Evolutionary conservation across 2,888 invertebrate genomes (phyloP).

Genomic region (Syritta pipiens): DNA sequence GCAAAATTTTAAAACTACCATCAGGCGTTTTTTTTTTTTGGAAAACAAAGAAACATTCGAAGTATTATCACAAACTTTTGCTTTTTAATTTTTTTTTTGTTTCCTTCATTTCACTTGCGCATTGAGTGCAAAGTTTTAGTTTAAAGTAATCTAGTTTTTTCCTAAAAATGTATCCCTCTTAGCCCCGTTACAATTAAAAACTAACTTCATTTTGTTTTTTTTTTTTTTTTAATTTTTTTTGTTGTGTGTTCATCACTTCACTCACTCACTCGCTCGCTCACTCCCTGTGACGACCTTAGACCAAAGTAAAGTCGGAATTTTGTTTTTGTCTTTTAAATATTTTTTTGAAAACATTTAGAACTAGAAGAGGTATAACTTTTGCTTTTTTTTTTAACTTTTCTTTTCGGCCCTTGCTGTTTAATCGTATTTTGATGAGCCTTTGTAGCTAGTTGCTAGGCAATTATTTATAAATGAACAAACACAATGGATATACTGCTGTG

Average conservation of each 20-base stretch:
- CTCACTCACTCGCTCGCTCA: too few relatives aligned
- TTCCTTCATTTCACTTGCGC: constrained; percentile 17
- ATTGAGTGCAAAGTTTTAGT: constrained; percentile 15
- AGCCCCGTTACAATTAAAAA: background rate
- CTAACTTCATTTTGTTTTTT: background rate
- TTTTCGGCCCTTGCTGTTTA: constrained; percentile 16
- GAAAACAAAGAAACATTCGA: constrained; percentile 27
- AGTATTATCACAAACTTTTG: constrained; percentile 55
- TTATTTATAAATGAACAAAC: constrained; percentile 83
- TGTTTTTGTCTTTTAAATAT: background rate
- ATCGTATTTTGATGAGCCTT: constrained; percentile 59
- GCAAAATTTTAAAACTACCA: too few relatives aligned
- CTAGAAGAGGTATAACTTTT: constrained; percentile 49
- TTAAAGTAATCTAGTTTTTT: background rate
- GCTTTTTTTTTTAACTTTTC: background rate
- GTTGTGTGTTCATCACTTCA: constrained; percentile 14
- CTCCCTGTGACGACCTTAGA: too few relatives aligned
- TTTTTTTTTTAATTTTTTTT: constrained; percentile 5
- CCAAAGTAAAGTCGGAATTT: too few relatives aligned
- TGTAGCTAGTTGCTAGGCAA: constrained; percentile 78
- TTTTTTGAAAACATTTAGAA: constrained; percentile 35
- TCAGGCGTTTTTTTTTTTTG: background rate
- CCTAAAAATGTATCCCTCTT: background rate
- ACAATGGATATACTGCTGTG: constrained; percentile 82
- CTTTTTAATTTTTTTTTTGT: constrained; percentile 5